Percentiles rank a stretch among this genome's conserved stretches.
Evolutionary conservation across 2,797 vertebrate species (phyloP).

Genomic region (Pygocentrus nattereri): DNA sequence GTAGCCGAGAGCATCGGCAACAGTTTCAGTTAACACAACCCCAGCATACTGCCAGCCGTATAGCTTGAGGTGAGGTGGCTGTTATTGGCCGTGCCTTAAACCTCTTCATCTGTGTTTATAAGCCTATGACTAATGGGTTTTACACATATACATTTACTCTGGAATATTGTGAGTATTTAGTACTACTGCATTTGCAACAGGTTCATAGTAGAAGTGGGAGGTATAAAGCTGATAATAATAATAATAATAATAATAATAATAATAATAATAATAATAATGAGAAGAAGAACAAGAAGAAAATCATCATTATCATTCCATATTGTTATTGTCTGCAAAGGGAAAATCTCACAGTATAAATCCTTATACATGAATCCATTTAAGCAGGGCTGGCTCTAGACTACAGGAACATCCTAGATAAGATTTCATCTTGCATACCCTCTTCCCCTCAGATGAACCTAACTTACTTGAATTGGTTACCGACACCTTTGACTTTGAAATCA

Average conservation of each 20-base stretch:
- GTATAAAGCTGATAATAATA: not conserved
- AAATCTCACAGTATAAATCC: too few species aligned
- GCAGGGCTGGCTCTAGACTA: too few species aligned
- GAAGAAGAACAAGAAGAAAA: too few species aligned
- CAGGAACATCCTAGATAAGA: too few species aligned
- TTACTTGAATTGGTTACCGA: too few species aligned
- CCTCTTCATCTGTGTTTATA: not conserved
- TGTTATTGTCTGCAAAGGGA: too few species aligned
- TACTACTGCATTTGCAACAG: not conserved
- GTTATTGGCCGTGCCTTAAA: not conserved
- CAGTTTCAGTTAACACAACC: constrained; percentile 8
- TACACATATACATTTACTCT: not conserved
- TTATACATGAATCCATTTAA: too few species aligned
- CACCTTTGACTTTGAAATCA: too few species aligned
- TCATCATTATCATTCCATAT: too few species aligned
- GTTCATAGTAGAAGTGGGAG: not conserved
- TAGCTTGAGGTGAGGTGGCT: not conserved
- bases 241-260: not conserved
- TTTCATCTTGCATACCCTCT: too few species aligned
- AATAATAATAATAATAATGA: too few species aligned
- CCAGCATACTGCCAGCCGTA: not conserved
- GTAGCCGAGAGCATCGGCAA: not conserved
- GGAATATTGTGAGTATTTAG: not conserved
- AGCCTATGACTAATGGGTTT: not conserved
- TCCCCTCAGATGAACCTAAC: too few species aligned